Percentiles rank a stretch among this genome's conserved stretches.
Conservation (phyloP, 2,113 vertebrate species). For the Forbesichthys agassizii region DNA sequence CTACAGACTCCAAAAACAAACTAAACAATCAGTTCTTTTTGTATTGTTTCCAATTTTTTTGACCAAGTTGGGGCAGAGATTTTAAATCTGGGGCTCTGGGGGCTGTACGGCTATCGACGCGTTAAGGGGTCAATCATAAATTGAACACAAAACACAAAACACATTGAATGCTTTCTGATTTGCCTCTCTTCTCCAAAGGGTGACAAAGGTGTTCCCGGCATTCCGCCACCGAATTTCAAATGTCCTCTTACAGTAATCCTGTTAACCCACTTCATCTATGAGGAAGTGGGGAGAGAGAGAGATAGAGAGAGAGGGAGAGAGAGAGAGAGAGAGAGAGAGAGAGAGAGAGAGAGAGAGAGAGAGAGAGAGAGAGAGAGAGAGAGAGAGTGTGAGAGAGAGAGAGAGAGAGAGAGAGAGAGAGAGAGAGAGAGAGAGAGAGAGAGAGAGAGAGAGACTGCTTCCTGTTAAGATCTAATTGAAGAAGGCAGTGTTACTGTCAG, state of each 20-base stretch:
- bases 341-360: too few species aligned
- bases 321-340: too few species aligned
- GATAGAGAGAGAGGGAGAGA: too few species aligned
- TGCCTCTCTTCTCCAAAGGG: conserved; percentile 1
- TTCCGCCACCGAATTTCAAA: conserved; percentile 39
- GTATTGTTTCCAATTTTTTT: too few species aligned
- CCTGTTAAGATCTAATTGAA: conserved; percentile 64
- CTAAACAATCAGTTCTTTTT: too few species aligned
- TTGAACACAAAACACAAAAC: conserved; percentile 62
- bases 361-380: too few species aligned
- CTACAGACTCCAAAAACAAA: not conserved
- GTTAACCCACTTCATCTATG: too few species aligned
- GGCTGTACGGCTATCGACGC: not conserved
- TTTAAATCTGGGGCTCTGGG: not conserved
- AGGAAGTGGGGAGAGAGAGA: too few species aligned
- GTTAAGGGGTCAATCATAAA: conserved; percentile 47
- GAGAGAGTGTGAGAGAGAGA: too few species aligned
- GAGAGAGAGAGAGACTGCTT: conserved; percentile 31
- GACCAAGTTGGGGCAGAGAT: not conserved
- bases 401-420: conserved; percentile 9
- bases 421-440: not conserved
- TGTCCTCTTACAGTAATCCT: conserved; percentile 61
- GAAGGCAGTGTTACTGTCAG: conserved; percentile 48
- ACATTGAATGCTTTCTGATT: not conserved
- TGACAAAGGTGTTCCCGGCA: conserved; percentile 21